Base-by-base conservation (phyloP, 1,140 invertebrate species). In the Drosophila pandora region DNA sequence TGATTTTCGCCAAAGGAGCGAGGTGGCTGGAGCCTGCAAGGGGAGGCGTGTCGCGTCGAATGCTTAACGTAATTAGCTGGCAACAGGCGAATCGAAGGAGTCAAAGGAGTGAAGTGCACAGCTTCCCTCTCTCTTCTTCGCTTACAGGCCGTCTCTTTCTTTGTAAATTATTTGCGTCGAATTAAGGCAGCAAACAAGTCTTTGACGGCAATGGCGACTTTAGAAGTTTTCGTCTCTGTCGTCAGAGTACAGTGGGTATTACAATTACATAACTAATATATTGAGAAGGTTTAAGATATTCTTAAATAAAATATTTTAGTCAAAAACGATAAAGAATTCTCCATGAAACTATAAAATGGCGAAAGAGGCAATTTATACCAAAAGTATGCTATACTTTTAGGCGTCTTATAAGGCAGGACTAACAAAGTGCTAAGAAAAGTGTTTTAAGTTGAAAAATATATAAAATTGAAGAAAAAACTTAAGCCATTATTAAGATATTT, bases 41-140 rank as follows among this genome's bases (percentile, higher is more conserved):
- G 32, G 34, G 67, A 58, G 82, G 83, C 75, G 70, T 87, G 82
- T 79, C 75, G 65, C 65, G 62, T 76, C 67, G 85, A 78, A 83
- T 83, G 79, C 73, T 83, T 88, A 88, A 88, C 84, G 82, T 85
- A 85, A 85, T 85, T 85, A 85, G 82, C 81, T 78, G 52, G 62
- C 62, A 53, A 34, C 25, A 47, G 71, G 43, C 43, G 43, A 56
- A 13, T 39, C 71, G 28, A 39, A 57, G 39, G 63, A 48, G 63
- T 47, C 43, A 28, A 34, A 61, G 41, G 48, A 70, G 50, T 48
- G 57, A 41, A 70, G 48, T 47, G 55, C 39, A 58, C 43, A n/a
- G 21, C 54, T 37, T 12, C 12, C 10, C 1, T 67, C 62, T 54
- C 8, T 37, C 37, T 25, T 28, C 32, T 34, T 54, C 10, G 34